Conservation (phyloP, 2,888 invertebrate species). For the Chromoteleia sp. region DNA sequence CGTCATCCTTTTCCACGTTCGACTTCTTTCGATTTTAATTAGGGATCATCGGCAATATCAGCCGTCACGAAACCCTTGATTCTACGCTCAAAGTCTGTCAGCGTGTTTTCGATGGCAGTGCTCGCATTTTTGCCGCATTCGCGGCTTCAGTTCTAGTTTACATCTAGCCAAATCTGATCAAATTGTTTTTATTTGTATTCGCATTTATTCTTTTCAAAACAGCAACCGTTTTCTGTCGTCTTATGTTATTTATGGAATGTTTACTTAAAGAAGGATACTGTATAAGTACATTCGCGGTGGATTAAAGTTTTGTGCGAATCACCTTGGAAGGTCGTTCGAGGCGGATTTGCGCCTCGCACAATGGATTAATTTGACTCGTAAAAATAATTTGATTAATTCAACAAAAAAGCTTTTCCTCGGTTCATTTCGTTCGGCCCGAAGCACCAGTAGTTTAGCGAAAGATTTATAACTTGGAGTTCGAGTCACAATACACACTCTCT, state of each 20-base stretch:
- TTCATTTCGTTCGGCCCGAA: slow-evolving; percentile 5
- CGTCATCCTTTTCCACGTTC: slow-evolving; percentile 61
- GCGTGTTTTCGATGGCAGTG: slow-evolving; percentile 49
- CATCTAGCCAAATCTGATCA: too few species aligned
- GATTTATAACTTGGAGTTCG: slow-evolving; percentile 40
- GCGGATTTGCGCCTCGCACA: slow-evolving; percentile 22
- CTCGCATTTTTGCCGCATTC: slow-evolving; percentile 37
- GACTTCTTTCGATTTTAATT: slow-evolving; percentile 65
- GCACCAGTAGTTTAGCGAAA: slow-evolving; percentile 16
- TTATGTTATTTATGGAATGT: slow-evolving; percentile 26
- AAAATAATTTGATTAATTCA: slow-evolving; percentile 57
- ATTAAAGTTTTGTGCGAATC: slow-evolving; percentile 46
- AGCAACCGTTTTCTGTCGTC: too few species aligned
- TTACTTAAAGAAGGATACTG: slow-evolving; percentile 21
- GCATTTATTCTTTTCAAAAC: too few species aligned
- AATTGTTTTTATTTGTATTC: too few species aligned
- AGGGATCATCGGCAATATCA: slow-evolving; percentile 52
- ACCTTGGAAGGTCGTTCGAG: slow-evolving; percentile 44
- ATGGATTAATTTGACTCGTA: slow-evolving; percentile 38
- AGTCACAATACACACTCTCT: slow-evolving; percentile 6
- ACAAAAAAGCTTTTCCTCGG: slow-evolving; percentile 20
- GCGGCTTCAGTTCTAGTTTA: slow-evolving; percentile 20
- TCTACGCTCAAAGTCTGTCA: slow-evolving; percentile 50
- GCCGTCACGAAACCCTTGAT: slow-evolving; percentile 16
- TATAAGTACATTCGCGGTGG: slow-evolving; percentile 38